These are phyloP conservation scores for Hipposideros armiger DNA, from an alignment of 2,113 vertebrate genomes.

Conservation along the genomic window DNA sequence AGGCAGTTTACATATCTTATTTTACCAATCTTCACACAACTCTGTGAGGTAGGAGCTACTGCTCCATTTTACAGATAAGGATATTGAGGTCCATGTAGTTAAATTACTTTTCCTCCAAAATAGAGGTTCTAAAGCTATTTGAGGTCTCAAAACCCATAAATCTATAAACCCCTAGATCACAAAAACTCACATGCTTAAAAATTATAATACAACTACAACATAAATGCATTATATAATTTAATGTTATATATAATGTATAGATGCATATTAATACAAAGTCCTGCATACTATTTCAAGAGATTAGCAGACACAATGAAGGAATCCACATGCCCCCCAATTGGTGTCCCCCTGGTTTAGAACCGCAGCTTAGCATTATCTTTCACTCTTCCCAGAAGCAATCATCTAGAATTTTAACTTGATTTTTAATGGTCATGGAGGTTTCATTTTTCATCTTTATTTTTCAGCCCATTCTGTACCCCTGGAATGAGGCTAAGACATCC, in stretches of 20 bases:
- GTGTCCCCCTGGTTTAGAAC: background rate
- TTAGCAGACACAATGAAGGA: background rate
- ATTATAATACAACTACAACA: background rate
- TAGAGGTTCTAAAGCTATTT: background rate
- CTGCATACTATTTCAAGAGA: background rate
- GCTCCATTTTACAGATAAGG: background rate
- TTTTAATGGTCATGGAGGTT: background rate
- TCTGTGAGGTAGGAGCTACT: background rate
- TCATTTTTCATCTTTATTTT: background rate
- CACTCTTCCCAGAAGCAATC: background rate
- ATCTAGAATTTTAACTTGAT: slow-evolving; percentile 27
- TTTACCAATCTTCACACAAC: background rate
- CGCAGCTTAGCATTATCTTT: background rate
- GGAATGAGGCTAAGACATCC: background rate
- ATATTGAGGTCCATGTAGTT: background rate
- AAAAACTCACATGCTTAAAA: background rate
- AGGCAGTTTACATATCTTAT: background rate
- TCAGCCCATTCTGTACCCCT: background rate
- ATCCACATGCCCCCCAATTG: background rate
- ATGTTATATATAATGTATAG: background rate
- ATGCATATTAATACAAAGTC: background rate
- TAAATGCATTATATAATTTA: too few species aligned
- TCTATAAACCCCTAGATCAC: background rate
- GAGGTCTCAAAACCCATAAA: background rate
- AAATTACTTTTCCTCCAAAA: background rate